Evolutionary conservation across 2,797 vertebrate genomes (phyloP).

Genomic region (Dallia pectoralis): DNA sequence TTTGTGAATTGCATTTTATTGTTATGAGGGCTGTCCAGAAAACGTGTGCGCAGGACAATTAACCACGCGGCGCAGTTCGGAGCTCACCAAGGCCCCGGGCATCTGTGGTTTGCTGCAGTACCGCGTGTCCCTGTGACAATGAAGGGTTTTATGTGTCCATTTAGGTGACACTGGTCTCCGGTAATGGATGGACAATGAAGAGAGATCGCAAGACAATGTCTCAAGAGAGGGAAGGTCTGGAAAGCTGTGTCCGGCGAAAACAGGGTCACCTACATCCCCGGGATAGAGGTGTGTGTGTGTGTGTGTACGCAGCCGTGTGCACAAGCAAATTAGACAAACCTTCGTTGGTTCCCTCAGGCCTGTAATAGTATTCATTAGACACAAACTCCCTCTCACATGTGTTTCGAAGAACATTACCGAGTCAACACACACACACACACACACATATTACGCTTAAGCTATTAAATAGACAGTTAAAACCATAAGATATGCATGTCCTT

Average conservation of each 20-base stretch:
- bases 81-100: not conserved
- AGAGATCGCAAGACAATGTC: not conserved
- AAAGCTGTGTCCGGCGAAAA: conserved; percentile 29
- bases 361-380: conserved; percentile 70
- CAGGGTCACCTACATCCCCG: conserved; percentile 64
- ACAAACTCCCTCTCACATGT: conserved; percentile 34
- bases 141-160: not conserved
- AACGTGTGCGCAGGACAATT: not conserved
- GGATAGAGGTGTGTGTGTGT: conserved; percentile 39
- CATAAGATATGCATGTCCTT: not conserved
- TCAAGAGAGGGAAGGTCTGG: not conserved
- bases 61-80: not conserved
- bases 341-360: conserved; percentile 63
- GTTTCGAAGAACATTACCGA: conserved; percentile 1
- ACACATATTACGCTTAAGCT: not conserved
- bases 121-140: not conserved
- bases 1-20: not conserved
- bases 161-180: not conserved
- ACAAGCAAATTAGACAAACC: conserved; percentile 45
- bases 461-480: conserved; percentile 3
- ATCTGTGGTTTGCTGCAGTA: not conserved
- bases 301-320: conserved; percentile 35
- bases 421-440: conserved; percentile 15
- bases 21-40: not conserved
- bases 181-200: conserved; percentile 13